Evolutionary conservation across 2,797 vertebrate species (phyloP), one percentile per base, ranked within the genome.

Genomic region (Loris lydekkerianus): DNA sequence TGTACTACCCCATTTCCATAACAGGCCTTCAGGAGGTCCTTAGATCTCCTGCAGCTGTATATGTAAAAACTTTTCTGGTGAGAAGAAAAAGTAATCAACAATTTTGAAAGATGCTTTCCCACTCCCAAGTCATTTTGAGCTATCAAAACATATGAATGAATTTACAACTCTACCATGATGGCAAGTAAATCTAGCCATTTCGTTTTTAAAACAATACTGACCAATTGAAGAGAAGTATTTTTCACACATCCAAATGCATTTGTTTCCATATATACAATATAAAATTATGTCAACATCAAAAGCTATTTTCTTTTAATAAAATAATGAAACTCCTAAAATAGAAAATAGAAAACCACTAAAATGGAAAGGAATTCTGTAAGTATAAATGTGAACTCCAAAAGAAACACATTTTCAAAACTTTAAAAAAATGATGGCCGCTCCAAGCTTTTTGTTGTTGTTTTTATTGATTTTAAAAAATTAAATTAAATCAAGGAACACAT

Each of bases 401-500:
- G 77, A 91, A 96, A 80, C 49, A 93, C 61, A 49, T 87, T 96
- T 96, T 84, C 5, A 86, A 91, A 95, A 93, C 31, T 15, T 82
- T 70, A 96, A 76, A 0, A 95, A 88, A 37, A 65, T 21, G 58
- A 91, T 75, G 81, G 27, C 56, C 84, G 82, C 20, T 77, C 58
- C 8, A 69, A 88, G 37, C 34, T 56, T 93, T 83, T 43, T 94
- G 83, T 87, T 97, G 40, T 78, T 97, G 93, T 56, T 95, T 89
- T 84, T 80, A 96, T 63, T 97, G 81, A 93, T 95, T 95, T 96
- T 86, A 94, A 94, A 43, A 83, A 87, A 78, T 49, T 40, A 20
- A 17, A 96, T 69, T 80, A 89, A 97, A 94, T 96, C 81, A 96
- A 96, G 49, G 91, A 92, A 97, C 84, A 96, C 84, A 93, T 95